Percentiles rank a stretch among this genome's conserved stretches.
Evolutionary conservation across 1,140 invertebrate species (phyloP).

Genomic region (Zaprionus gabonicus): DNA sequence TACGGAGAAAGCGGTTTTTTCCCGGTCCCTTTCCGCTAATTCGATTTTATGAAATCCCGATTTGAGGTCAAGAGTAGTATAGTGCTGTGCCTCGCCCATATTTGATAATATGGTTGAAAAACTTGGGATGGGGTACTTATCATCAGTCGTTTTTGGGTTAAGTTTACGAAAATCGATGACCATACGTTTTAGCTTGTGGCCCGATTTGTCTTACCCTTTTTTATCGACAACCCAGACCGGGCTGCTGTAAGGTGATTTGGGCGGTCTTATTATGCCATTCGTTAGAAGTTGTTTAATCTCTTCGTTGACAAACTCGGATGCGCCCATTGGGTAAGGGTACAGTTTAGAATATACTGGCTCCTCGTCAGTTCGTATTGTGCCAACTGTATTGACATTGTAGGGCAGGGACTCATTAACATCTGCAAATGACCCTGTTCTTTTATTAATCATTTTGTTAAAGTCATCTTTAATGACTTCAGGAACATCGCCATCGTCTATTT

Average conservation of each 20-base stretch:
- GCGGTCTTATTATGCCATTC: conserved; percentile 20
- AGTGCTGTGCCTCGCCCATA: conserved; percentile 26
- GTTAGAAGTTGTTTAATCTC: conserved; percentile 24
- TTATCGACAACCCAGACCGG: conserved; percentile 36
- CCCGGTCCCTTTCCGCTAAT: conserved; percentile 67
- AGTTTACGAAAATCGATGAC: neutral
- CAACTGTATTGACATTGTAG: conserved; percentile 9
- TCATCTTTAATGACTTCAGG: conserved; percentile 3
- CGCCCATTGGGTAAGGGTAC: conserved; percentile 32
- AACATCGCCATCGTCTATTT: conserved; percentile 6
- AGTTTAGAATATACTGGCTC: conserved; percentile 17
- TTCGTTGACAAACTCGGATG: conserved; percentile 25
- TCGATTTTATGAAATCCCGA: conserved; percentile 83
- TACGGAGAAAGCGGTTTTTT: conserved; percentile 85
- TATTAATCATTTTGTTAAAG: conserved; percentile 11
- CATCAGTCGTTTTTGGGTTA: neutral
- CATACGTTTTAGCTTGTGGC: neutral
- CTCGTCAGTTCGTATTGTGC: neutral
- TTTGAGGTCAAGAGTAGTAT: conserved; percentile 25
- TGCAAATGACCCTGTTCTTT: conserved; percentile 11
- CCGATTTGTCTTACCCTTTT: neutral
- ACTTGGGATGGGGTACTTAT: conserved; percentile 4
- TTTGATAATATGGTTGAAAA: conserved; percentile 75
- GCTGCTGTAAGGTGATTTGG: conserved; percentile 32
- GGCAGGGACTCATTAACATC: conserved; percentile 2